phyloP scores from a whole-genome alignment of 2,888 invertebrate genomes.

The Blomia tropicalis region DNA sequence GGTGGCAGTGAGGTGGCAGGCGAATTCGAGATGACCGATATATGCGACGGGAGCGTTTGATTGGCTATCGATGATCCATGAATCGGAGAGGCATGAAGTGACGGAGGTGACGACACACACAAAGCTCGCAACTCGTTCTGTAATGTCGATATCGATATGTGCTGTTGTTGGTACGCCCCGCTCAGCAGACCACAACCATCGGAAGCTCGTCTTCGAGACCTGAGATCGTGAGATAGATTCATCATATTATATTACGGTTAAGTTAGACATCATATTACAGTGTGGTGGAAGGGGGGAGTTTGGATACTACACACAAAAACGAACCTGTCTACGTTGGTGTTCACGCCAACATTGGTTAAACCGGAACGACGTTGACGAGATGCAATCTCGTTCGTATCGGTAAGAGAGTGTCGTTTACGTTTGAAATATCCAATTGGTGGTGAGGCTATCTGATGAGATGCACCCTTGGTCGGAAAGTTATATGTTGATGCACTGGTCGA shows the following conservation, averaged over 20 bases:
- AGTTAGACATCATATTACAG: no score
- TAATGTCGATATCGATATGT: constrained; percentile 21
- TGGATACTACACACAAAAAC: no score
- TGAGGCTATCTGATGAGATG: constrained; percentile 8
- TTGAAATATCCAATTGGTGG: constrained; percentile 1
- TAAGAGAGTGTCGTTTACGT: constrained; percentile 25
- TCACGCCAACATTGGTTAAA: background rate
- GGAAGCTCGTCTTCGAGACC: constrained; percentile 19
- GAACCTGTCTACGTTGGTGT: constrained; percentile 3
- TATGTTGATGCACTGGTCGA: constrained; percentile 15
- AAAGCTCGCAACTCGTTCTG: constrained; percentile 22
- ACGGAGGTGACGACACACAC: constrained; percentile 25
- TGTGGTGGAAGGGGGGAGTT: no score
- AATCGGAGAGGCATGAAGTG: constrained; percentile 24
- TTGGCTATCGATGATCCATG: background rate
- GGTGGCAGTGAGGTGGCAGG: constrained; percentile 17
- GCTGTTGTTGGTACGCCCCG: background rate
- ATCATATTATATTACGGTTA: background rate
- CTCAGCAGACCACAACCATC: constrained; percentile 14
- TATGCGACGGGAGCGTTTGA: background rate
- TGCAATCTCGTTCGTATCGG: constrained; percentile 19
- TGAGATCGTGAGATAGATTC: background rate
- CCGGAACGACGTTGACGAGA: constrained; percentile 13
- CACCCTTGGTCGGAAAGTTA: constrained; percentile 20
- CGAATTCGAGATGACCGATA: background rate